These are phyloP conservation scores for Drosophila yooni DNA, from an alignment of 2,888 invertebrate species.

Conservation along the genomic window DNA sequence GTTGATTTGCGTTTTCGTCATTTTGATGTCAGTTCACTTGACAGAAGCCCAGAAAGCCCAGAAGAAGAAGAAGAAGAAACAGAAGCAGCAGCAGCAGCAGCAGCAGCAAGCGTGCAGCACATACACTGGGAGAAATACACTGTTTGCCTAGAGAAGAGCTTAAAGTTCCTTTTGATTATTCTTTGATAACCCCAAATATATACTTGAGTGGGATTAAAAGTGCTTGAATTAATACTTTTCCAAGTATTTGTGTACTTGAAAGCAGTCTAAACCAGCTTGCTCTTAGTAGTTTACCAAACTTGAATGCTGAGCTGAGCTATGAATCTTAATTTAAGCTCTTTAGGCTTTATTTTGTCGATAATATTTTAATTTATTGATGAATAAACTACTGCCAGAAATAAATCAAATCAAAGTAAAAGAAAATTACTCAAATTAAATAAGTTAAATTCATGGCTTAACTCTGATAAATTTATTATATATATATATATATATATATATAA, in stretches of 20 bases:
- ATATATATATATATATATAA: too few species aligned
- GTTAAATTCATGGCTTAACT: neutral
- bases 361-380: neutral
- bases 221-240: neutral
- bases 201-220: too few species aligned
- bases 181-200: neutral
- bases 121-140: conserved; percentile 7
- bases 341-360: neutral
- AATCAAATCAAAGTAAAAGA: neutral
- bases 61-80: conserved; percentile 24
- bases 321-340: neutral
- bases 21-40: conserved; percentile 78
- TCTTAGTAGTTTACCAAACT: neutral
- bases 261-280: neutral
- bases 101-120: conserved; percentile 25
- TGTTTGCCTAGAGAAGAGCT: neutral
- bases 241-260: neutral
- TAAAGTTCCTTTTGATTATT: neutral
- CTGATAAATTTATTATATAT: neutral
- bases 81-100: neutral
- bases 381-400: neutral
- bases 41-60: conserved; percentile 51
- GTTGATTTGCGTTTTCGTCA: conserved; percentile 81
- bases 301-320: neutral
- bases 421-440: neutral